Evolutionary conservation across 2,113 vertebrate genomes (phyloP), one percentile per base, ranked within the genome.

Genomic region (Seriola rivoliana): DNA sequence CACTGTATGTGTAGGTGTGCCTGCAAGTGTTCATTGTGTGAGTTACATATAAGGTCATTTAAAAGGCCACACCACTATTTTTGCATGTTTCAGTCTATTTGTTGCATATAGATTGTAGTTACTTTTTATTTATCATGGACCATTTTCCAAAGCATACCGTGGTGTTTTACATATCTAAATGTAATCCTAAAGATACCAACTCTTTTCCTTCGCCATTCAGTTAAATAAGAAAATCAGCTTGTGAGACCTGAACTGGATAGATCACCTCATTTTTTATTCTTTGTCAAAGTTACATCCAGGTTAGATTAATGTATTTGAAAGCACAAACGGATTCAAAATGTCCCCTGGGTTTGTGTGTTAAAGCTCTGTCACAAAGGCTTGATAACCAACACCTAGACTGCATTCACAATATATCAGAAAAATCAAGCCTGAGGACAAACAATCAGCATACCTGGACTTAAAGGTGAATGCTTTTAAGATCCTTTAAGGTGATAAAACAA

Each of bases 391-490:
- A 44, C 11, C 25, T 36, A 44, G 9, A 63, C 11, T 32, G 23
- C 29, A 19, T 21, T 64, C 29, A 57, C 3, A 16, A 40, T 46
- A 14, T 52, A 62, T 21, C 17, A 16, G 2, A 75, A 67, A 29
- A 25, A 46, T 59, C 4, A 25, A 71, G 25, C 5, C n/a, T 8
- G 5, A 42, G 17, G 14, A 23, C 42, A 79, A 71, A 72, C 67
- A 67, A n/a, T 44, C 12, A 48, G 11, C 19, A 71, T 58, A 40
- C 25, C 8, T 54, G 23, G 42, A 68, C 63, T 40, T 21, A 71
- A 58, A 75, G 10, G 42, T 58, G 52, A 77, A 73, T 23, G 40
- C 63, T 67, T 75, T 71, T 17, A 80, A 34, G 58, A 54, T 74
- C 19, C 16, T 23, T n/a, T 9, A 6, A 44, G 32, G 6, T 44